Evolutionary conservation across 2,797 vertebrate species (phyloP).

Genomic region (Cyclura pinguis): DNA sequence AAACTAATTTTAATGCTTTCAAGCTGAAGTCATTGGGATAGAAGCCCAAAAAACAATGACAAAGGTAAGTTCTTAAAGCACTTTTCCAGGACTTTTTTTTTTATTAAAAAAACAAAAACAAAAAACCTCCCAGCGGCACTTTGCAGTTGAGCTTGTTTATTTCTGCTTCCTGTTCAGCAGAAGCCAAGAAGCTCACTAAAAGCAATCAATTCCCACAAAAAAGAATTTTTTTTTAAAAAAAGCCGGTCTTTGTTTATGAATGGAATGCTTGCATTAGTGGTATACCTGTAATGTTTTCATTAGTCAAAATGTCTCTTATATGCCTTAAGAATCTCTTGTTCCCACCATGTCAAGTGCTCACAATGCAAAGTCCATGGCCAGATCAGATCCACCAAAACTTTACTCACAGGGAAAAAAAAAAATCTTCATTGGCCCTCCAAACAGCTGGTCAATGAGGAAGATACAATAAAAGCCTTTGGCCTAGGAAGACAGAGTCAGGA

Average conservation of each 20-base stretch:
- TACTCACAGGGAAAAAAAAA: no score
- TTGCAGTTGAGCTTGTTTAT: conserved; percentile 51
- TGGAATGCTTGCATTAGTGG: conserved; percentile 24
- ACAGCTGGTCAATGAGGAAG: background rate
- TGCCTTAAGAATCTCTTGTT: background rate
- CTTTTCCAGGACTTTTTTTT: conserved; percentile 44
- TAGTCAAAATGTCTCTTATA: background rate
- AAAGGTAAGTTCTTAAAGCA: conserved; percentile 72
- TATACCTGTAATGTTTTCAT: conserved; percentile 25
- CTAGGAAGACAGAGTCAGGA: background rate
- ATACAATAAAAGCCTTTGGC: background rate
- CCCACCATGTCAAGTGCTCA: background rate
- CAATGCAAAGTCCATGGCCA: background rate
- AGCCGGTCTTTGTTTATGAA: conserved; percentile 28
- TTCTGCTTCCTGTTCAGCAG: conserved; percentile 52
- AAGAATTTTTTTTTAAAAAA: conserved; percentile 8
- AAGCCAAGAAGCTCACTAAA: conserved; percentile 58
- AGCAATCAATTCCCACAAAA: conserved; percentile 12
- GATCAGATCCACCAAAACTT: background rate
- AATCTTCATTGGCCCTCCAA: no score
- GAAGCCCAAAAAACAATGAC: conserved; percentile 69
- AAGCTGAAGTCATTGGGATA: conserved; percentile 86
- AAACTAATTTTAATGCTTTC: conserved; percentile 92
- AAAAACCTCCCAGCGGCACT: conserved; percentile 45
- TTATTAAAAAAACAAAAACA: conserved; percentile 5